A percentile compares a stretch with the other conserved stretches of the same genome.
These are phyloP conservation scores for Hyperoplus lanceolatus DNA, from an alignment of 2,797 vertebrate species.

Conservation along the genomic window DNA sequence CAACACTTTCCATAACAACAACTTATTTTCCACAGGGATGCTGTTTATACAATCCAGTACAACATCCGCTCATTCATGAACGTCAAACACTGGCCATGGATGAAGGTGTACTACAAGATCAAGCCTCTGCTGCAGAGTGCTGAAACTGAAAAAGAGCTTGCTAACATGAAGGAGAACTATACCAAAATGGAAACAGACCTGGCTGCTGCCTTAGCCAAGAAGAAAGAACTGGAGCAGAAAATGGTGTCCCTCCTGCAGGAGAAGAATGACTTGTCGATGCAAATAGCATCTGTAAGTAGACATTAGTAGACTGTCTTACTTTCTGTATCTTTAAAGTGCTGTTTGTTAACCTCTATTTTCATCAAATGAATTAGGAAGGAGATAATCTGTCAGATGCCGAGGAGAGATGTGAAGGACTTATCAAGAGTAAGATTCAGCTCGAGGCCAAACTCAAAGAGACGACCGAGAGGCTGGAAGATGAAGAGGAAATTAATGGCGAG, in stretches of 20 bases:
- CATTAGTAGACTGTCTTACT: neutral
- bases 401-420: conserved; percentile 76
- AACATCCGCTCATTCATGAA: conserved; percentile 92
- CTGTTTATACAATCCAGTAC: conserved; percentile 90
- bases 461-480: conserved; percentile 88
- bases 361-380: conserved; percentile 58
- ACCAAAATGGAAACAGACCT: conserved; percentile 86
- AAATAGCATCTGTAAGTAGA: conserved; percentile 88
- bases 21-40: conserved; percentile 79
- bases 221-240: conserved; percentile 91
- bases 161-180: conserved; percentile 87
- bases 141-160: conserved; percentile 92
- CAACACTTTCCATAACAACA: neutral
- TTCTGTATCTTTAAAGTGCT: neutral
- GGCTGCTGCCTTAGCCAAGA: conserved; percentile 86
- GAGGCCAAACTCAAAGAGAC: conserved; percentile 89
- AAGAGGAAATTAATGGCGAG: conserved; percentile 90
- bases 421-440: conserved; percentile 82
- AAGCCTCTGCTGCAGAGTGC: conserved; percentile 91
- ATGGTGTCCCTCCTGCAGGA: conserved; percentile 90
- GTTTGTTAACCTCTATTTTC: no score
- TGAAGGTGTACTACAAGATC: conserved; percentile 94
- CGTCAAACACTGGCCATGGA: conserved; percentile 93
- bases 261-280: conserved; percentile 89
- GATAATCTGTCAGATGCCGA: conserved; percentile 81